Evolutionary conservation across 2,797 vertebrate species (phyloP), one percentile per base, ranked within the genome.

Genomic region (Synaphobranchus kaupii): DNA sequence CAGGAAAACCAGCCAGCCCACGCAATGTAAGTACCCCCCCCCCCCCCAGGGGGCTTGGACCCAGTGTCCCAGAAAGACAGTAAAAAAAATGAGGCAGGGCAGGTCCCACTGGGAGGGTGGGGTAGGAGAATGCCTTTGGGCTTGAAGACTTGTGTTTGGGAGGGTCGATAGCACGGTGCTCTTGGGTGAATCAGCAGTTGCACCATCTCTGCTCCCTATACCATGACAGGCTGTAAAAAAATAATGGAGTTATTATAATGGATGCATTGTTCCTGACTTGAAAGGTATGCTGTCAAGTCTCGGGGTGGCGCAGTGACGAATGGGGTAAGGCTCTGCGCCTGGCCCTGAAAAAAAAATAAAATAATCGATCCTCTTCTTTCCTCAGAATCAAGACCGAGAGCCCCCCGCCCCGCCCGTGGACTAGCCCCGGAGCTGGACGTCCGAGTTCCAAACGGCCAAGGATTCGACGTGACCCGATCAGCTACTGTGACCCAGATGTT

Each of bases 331-430:
- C 39, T 66, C 48, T 86, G 8, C 48, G 39, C 47, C 34, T 80
- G 22, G n/a, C 56, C 20, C 56, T 34, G 71, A 39, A 52, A 22
- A 52, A 56, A 25, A n/a, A 12, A 39, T 25, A 6, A 28, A 54
- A 81, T 0, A 44, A 39, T 60, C 54, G 54, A 81, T 87, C 73
- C 76, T 31, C 90, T 50, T 91, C 89, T 52, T 12, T 84, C 87
- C 92, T 13, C 90, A 97, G 95, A 94, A 90, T 44, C 93, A 96
- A 92, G 93, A 94, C 88, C 94, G 96, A 93, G 97, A 97, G 73
- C 98, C 98, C 73, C 98, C 98, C 88, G 96, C 97, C 48, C 98
- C 98, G 83, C 97, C 98, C 71, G 93, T 99, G 92, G 98, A 99
- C 92, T 99, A 98, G 91, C 93, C 84, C 48, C 0, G 87, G 86